Base-by-base conservation (phyloP, 2,888 invertebrate species). In the Pyrgus malvae region DNA sequence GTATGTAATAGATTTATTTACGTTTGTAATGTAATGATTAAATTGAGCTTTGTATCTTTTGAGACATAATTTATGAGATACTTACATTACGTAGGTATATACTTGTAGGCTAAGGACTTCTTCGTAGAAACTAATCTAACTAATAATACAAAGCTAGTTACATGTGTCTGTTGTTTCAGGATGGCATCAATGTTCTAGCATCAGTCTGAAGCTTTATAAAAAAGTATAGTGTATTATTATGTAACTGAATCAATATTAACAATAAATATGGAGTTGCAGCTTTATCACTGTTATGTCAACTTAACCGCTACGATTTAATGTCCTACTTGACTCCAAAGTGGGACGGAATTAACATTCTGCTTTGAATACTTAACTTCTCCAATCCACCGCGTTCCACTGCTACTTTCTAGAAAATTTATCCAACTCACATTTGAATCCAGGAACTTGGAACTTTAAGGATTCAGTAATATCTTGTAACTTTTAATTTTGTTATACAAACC, bases 361-460 rank as follows among this genome's bases (percentile, higher is more conserved):
- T 53, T 46, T 40, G 45, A 54, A 46, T 46, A 40, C 31, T 46
- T 40, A 54, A 54, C 53, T 54, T 54, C 31, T 40, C 40, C 37
- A 54, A 54, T 46, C 46, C 31, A 31, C 31, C 38, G 27, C 45
- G 25, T 19, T 53, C 11, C 19, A 9, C 25, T 31, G 23, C 46
- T 45, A 38, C 38, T 29, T 53, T 46, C 45, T 54, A 46, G 38
- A 46, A 45, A 46, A 40, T 38, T 35, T 37, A 37, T 54, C 31
- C 46, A 40, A 45, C 46, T 54, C 53, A 54, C 45, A 54, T 54
- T 40, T 46, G 53, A 54, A 46, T 46, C 46, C 31, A 16, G 31
- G 17, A 54, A 54, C 53, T 54, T 54, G 31, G 17, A 54, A 54
- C 53, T 54, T 54, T 54, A 54, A 46, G 53, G 38, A 40, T 54